Evolutionary conservation across 1,140 invertebrate species (phyloP).

Genomic region (Diachasmimorpha longicaudata): DNA sequence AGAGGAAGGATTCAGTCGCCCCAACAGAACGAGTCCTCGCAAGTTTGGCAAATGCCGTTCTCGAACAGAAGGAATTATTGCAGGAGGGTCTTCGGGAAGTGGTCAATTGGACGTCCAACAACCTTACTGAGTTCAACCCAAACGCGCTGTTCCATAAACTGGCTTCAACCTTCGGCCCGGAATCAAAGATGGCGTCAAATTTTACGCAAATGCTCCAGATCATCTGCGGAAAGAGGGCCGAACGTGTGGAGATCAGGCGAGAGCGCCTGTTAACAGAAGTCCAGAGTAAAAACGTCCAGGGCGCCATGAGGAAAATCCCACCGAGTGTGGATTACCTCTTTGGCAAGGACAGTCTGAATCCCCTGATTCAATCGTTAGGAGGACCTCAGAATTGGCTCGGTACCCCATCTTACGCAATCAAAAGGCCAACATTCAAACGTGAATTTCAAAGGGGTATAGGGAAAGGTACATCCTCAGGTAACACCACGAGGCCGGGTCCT

Average conservation of each 20-base stretch:
- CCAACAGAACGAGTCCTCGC: conserved; percentile 9
- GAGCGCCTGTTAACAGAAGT: conserved; percentile 31
- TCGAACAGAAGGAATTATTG: conserved; percentile 8
- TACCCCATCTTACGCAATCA: conserved; percentile 25
- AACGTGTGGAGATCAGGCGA: conserved; percentile 39
- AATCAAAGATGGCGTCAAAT: conserved; percentile 8
- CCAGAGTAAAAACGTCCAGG: conserved; percentile 29
- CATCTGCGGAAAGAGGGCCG: conserved; percentile 39
- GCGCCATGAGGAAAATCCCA: conserved; percentile 30
- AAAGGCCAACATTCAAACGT: neutral
- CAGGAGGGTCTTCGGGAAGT: neutral
- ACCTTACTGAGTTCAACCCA: conserved; percentile 16
- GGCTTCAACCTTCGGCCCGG: conserved; percentile 1
- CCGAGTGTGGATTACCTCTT: conserved; percentile 35
- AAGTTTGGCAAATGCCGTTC: conserved; percentile 6
- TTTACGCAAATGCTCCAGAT: conserved; percentile 33
- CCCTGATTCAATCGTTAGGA: conserved; percentile 37
- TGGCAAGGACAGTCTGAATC: conserved; percentile 24
- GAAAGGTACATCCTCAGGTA: neutral
- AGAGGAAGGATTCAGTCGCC: neutral
- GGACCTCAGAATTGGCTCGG: conserved; percentile 33
- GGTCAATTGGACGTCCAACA: neutral
- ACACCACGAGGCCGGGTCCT: neutral
- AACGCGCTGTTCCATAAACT: conserved; percentile 17
- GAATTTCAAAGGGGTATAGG: neutral